Evolutionary conservation across 2,797 vertebrate species (phyloP), one percentile per base, ranked within the genome.

Genomic region (Anniella stebbinsi): DNA sequence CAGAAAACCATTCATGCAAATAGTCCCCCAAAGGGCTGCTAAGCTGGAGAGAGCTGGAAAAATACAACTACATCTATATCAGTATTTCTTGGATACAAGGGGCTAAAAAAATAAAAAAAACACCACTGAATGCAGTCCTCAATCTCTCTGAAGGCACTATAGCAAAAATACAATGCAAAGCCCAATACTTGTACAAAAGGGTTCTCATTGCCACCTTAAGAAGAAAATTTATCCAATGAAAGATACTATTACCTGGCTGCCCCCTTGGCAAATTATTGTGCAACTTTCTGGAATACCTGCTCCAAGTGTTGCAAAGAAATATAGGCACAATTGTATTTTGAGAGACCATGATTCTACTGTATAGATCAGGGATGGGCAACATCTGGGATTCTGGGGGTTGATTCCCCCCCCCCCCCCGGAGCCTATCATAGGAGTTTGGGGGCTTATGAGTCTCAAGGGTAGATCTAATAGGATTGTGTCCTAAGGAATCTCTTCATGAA

Each of bases 1-100:
- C 91, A 92, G 93, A 95, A 95, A 95, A 95, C 92, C 95, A 95
- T 91, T 93, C 95, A 94, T 92, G 95, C 83, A 95, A 94, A 93
- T 88, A 88, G 94, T 36, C 54, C 95, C 87, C 90, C 1, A 8
- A 91, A 86, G 92, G 91, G 89, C 6, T 91, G 84, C 88, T 89
- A 87, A 93, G 92, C 94, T 93, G 88, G 94, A 94, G 95, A 88
- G 82, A 92, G 66, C 93, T 94, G 94, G 93, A 94, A 95, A 94
- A 96, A 94, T 93, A 91, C 91, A 93, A 87, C 93, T 66, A 70
- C n/a, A 92, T 94, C 88, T 92, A 57, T 93, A 83, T 84, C 51
- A 91, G 92, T 60, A 67, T 84, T 87, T 91, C 88, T 94, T 93
- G 95, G 88, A 72, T 66, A 78, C 87, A 92, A 94, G 89, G 91